A percentile compares a stretch with the other conserved stretches of the same genome.
phyloP scores from a whole-genome alignment of 2,797 vertebrate species.

The Iguana delicatissima region DNA sequence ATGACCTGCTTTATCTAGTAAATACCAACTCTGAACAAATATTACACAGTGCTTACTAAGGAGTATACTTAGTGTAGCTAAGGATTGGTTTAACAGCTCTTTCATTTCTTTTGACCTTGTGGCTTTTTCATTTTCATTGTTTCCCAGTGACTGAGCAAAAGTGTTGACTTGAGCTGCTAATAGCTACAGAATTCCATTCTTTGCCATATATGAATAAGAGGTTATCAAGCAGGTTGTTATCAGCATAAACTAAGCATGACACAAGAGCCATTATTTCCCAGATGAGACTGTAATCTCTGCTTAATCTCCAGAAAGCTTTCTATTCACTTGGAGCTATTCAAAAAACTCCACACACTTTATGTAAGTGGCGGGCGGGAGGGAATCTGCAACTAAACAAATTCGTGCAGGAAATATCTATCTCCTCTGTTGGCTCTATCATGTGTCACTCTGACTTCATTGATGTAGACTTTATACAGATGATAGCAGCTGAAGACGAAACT shows the following conservation, averaged over 20 bases:
- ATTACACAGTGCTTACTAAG: constrained; percentile 51
- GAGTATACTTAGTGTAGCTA: constrained; percentile 64
- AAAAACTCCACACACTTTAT: neutral
- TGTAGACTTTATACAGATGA: neutral
- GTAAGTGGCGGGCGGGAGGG: neutral
- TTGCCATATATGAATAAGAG: constrained; percentile 46
- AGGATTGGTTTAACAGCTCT: constrained; percentile 67
- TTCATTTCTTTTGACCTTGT: constrained; percentile 65
- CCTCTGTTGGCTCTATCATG: neutral
- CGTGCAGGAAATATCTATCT: constrained; percentile 1
- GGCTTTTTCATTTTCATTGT: constrained; percentile 50
- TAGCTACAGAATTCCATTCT: constrained; percentile 23
- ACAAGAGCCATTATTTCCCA: constrained; percentile 19
- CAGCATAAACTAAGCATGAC: constrained; percentile 43
- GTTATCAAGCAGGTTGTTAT: neutral
- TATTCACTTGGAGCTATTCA: constrained; percentile 11
- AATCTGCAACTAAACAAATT: neutral
- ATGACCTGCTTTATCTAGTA: constrained; percentile 58
- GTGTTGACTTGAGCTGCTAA: constrained; percentile 43
- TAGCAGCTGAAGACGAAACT: neutral
- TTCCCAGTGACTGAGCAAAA: constrained; percentile 36
- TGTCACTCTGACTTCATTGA: neutral
- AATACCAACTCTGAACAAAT: constrained; percentile 68
- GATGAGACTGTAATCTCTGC: neutral
- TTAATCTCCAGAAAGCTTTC: constrained; percentile 5